Evolutionary conservation across 1,140 invertebrate species (phyloP), one percentile per base, ranked within the genome.

Genomic region (Drosophila paulistorum): DNA sequence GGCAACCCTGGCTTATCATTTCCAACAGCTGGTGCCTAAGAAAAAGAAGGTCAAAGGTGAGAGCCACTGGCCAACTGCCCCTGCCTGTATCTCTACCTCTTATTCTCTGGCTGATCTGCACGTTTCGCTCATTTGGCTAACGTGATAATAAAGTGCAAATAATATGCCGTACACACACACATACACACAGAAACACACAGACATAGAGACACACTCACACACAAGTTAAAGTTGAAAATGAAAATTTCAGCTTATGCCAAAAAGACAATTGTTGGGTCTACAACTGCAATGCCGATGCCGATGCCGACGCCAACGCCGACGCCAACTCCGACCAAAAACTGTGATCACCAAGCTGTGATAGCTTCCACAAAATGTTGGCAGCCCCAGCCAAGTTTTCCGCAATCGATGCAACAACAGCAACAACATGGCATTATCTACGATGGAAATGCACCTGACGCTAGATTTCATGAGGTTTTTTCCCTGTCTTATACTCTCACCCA

Each of bases 121-220:
- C 86, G 81, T 90, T 91, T 91, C 79, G 74, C 84, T 91, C 79
- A 91, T 90, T 91, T 82, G 72, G 74, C 86, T 91, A 91, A 91
- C 90, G 90, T 91, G 90, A 91, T 91, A 91, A 91, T 91, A 91
- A 91, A 91, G 90, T 91, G 90, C 90, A 91, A 91, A 91, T 91
- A 91, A 91, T 91, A 91, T 82, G 82, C 71, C 84, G 82, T 61
- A 81, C 83, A 80, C 82, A 51, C 45, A 48, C 45, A 23, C n/a
- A 45, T 14, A 45, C 14, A 45, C 42, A 45, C n/a, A 45, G 0
- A 17, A 0, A 17, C 17, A 17, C 17, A 4, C 35, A 48, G 4
- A 42, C 41, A 17, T 17, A 17, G 41, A 48, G 45, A 51, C 17
- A 51, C 45, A 48, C 42, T 17, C 42, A 45, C 45, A 51, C 20